Conservation (phyloP, 2,113 vertebrate genomes). For the Poecile atricapillus region DNA sequence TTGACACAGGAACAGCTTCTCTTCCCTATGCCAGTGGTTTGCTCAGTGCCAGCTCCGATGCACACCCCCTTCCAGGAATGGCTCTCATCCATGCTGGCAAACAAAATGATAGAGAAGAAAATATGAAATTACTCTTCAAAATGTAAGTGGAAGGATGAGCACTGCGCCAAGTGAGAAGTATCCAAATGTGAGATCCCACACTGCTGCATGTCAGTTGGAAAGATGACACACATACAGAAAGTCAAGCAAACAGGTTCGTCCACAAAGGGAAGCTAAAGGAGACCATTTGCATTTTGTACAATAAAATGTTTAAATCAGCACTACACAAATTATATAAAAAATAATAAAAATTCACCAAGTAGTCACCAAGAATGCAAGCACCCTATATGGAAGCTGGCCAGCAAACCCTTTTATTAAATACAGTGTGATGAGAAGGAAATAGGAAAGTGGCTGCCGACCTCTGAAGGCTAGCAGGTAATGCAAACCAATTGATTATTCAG, state of each 20-base stretch:
- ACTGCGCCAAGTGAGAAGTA: constrained; percentile 73
- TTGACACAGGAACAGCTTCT: constrained; percentile 77
- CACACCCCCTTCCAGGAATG: constrained; percentile 79
- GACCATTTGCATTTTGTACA: constrained; percentile 5
- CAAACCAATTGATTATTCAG: constrained; percentile 54
- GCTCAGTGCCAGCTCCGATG: constrained; percentile 70
- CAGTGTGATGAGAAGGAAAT: constrained; percentile 4
- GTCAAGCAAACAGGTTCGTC: constrained; percentile 55
- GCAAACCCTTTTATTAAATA: constrained; percentile 13
- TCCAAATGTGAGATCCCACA: constrained; percentile 76
- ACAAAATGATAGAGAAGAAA: constrained; percentile 79
- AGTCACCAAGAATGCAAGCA: background rate
- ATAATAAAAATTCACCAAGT: constrained; percentile 18
- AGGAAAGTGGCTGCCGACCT: constrained; percentile 20
- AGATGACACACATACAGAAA: constrained; percentile 52
- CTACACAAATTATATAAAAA: constrained; percentile 25
- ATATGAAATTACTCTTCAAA: constrained; percentile 82
- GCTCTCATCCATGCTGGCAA: constrained; percentile 81
- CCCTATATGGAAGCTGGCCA: constrained; percentile 31
- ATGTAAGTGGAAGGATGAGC: constrained; percentile 76
- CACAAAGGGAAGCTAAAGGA: constrained; percentile 34
- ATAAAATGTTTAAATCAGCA: constrained; percentile 38
- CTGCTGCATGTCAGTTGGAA: constrained; percentile 76
- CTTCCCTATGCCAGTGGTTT: constrained; percentile 72
- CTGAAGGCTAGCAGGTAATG: constrained; percentile 55